Evolutionary conservation across 2,113 vertebrate genomes (phyloP), one percentile per base, ranked within the genome.

Genomic region (Steatornis caripensis): DNA sequence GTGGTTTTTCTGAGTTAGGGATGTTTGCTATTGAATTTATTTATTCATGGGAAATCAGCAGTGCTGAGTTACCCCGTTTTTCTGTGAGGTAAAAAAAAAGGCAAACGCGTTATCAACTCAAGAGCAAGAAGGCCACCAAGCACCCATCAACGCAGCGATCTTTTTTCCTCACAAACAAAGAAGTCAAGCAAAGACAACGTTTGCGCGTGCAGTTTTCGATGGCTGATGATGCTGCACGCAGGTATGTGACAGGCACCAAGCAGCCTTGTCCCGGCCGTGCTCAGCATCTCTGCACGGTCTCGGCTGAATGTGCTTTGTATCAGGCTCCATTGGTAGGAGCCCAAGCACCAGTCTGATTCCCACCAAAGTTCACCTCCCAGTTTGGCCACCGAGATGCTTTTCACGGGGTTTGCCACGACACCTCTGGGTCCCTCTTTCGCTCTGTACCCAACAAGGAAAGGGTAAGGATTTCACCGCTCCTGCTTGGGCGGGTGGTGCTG

Each of bases 61-160:
- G 32, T 0, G 0, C 51, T 7, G 8, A 34, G 14, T 16, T 27
- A 32, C 24, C 37, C 23, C 43, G 8, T 57, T 39, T 64, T 65
- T n/a, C 49, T 12, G 11, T 3, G 19, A 62, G 53, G n/a, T n/a
- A 58, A 29, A 66, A 34, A 41, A 49, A n/a, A 54, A 79, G n/a
- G 62, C 55, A 45, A 45, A 62, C 0, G 1, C 5, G 9, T 30
- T 36, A 39, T 5, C 57, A 70, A 30, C 55, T 39, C 43, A 39
- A n/a, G 55, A 64, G 48, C 62, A 70, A 64, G 61, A 11, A 10
- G 23, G 26, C 37, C 57, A 46, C n/a, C 54, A 32, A 23, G 32
- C 39, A 68, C 34, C 46, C 68, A 24, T 32, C 60, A 3, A 6
- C 2, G 24, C 37, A 14, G 8, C 2, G 4, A 13, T 9, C 23